phyloP scores from a whole-genome alignment of 2,888 invertebrate genomes.

The Euplexia lucipara region DNA sequence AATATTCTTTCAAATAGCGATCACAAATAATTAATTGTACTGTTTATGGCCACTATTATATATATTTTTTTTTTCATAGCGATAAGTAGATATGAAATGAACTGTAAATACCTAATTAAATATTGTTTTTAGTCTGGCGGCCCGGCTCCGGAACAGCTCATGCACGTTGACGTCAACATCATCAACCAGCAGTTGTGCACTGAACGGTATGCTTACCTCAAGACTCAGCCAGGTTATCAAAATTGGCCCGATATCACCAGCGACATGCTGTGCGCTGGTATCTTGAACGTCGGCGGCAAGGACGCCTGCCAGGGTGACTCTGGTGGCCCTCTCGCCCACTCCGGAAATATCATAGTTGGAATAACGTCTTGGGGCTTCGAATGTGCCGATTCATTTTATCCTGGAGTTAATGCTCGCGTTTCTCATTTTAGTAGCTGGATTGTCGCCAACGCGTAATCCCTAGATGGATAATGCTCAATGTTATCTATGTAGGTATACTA shows the following conservation, averaged over 20 bases:
- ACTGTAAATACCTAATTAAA: not conserved
- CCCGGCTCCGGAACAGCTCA: conserved; percentile 29
- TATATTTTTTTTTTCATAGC: not conserved
- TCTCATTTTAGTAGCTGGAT: conserved; percentile 77
- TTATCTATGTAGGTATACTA: too few species aligned
- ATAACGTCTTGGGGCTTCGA: conserved; percentile 87
- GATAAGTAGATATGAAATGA: not conserved
- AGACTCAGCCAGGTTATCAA: conserved; percentile 44
- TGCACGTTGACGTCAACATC: conserved; percentile 65
- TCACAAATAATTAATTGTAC: not conserved
- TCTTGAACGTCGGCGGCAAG: conserved; percentile 68
- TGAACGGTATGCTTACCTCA: conserved; percentile 69
- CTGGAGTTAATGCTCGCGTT: conserved; percentile 88
- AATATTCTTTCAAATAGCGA: not conserved
- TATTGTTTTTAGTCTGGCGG: conserved; percentile 23
- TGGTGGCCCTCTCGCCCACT: conserved; percentile 86
- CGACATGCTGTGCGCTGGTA: conserved; percentile 77
- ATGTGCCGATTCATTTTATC: conserved; percentile 84
- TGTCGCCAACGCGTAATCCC: conserved; percentile 54
- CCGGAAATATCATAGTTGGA: conserved; percentile 80
- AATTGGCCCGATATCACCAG: conserved; percentile 62
- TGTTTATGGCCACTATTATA: not conserved
- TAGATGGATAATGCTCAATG: too few species aligned
- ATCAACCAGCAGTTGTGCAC: conserved; percentile 72
- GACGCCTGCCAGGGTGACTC: conserved; percentile 88